Evolutionary conservation across 2,888 invertebrate species (phyloP).

Genomic region (Papilio protenor): DNA sequence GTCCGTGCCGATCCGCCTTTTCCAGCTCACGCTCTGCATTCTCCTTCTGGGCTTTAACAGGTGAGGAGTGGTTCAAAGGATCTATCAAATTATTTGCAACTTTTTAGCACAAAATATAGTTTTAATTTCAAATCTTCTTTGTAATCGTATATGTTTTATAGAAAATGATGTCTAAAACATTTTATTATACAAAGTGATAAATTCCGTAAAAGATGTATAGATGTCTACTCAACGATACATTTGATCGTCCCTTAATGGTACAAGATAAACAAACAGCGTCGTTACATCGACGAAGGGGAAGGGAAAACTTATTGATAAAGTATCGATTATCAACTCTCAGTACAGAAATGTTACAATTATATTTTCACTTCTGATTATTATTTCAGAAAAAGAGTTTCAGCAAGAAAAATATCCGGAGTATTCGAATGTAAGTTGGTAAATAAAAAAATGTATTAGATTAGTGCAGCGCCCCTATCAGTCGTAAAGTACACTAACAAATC

Average conservation of each 20-base stretch:
- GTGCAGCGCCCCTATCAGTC: too few relatives aligned
- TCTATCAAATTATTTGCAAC: too few relatives aligned
- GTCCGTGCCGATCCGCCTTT: too few relatives aligned
- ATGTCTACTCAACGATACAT: background rate
- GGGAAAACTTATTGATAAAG: background rate
- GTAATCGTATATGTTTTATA: background rate
- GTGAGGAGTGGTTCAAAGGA: too few relatives aligned
- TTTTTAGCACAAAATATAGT: too few relatives aligned
- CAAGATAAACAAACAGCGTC: constrained; percentile 4
- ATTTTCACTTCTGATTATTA: background rate
- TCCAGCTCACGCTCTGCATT: too few relatives aligned
- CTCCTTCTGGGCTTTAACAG: too few relatives aligned
- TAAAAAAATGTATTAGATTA: too few relatives aligned
- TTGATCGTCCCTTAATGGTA: constrained; percentile 15
- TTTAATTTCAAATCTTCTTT: too few relatives aligned
- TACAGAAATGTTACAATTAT: background rate
- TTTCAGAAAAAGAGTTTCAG: background rate
- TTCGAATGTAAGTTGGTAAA: too few relatives aligned
- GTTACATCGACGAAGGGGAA: background rate
- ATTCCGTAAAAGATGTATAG: background rate
- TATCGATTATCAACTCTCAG: background rate
- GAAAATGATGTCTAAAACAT: background rate
- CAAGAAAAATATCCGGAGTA: background rate
- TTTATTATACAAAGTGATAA: background rate
- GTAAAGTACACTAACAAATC: too few relatives aligned